A percentile compares a stretch with the other conserved stretches of the same genome.
phyloP scores from a whole-genome alignment of 1,140 invertebrate species.

The Venturia canescens region DNA sequence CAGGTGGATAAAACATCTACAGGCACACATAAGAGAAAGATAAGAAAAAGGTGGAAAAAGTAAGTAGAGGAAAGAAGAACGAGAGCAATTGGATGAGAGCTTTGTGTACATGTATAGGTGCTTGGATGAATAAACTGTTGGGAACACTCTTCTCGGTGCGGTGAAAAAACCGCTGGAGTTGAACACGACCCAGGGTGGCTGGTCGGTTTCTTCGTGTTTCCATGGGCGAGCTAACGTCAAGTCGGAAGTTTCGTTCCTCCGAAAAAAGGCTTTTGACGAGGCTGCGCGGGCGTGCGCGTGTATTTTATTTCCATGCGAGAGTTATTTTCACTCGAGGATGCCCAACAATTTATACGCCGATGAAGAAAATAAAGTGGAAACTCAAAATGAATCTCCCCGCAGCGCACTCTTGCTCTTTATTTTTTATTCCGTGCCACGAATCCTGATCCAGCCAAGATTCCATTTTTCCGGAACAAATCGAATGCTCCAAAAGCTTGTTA shows the following conservation, averaged over 20 bases:
- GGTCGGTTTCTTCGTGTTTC: background rate
- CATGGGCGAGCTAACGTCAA: background rate
- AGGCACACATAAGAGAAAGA: constrained; percentile 8
- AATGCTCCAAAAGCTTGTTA: too few relatives aligned
- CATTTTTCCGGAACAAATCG: too few relatives aligned
- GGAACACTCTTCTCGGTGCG: constrained; percentile 27
- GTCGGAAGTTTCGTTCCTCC: background rate
- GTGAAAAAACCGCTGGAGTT: constrained; percentile 24
- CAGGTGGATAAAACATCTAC: background rate
- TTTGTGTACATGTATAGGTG: constrained; percentile 19
- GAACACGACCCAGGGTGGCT: background rate
- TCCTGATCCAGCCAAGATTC: too few relatives aligned
- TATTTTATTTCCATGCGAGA: background rate
- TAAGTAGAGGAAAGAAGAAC: constrained; percentile 16
- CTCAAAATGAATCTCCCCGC: too few relatives aligned
- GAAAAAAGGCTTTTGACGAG: background rate
- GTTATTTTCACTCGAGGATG: too few relatives aligned
- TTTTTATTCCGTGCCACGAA: too few relatives aligned
- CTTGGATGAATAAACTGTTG: constrained; percentile 43
- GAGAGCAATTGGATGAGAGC: constrained; percentile 8
- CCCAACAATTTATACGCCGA: too few relatives aligned
- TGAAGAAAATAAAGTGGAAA: too few relatives aligned
- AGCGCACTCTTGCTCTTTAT: too few relatives aligned
- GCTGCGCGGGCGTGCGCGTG: too few relatives aligned
- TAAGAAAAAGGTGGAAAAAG: background rate